Base-by-base conservation (phyloP, 2,797 vertebrate genomes). In the Poecilia wingei region DNA sequence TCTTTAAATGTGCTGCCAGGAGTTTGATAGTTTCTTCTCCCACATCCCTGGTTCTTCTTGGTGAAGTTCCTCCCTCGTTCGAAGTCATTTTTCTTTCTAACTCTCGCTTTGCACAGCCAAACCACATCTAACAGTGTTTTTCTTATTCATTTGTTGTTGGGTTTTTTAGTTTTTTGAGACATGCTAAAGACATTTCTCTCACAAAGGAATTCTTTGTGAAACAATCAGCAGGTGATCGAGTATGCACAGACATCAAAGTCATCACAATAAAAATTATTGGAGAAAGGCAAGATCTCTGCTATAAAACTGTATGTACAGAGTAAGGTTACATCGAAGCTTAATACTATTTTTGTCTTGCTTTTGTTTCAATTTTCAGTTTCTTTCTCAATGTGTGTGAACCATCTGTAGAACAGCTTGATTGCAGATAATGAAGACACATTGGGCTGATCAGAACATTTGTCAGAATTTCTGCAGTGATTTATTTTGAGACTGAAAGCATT, bases 211-310 rank as follows among this genome's bases (percentile, higher is more conserved):
- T 59, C 81, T 85, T 64, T 25, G 47, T 66, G 69, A 74, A 39
- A 77, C 22, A 64, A 90, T 82, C 78, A 14, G 41, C 81, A 72
- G 75, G 85, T 94, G 74, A 74, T 81, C 78, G 80, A 90, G 84
- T 91, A 81, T 64, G 57, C 28, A 49, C 57, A 57, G 64, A 82
- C 77, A 81, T 88, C 79, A 71, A 64, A 59, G 53, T 79, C 25
- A 75, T 87, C 80, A 79, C 22, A 25, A 41, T 43, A 49, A n/a
- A 46, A 82, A 87, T 90, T 91, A 94, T 89, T 82, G 92, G 75
- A 76, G 81, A 77, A 82, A 76, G 75, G 82, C 78, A 80, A 59
- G 31, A 79, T 70, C 51, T 46, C 28, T 68, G 76, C 71, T 74
- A 79, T 82, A 75, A n/a, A 80, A 88, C 79, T 71, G 36, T 84